phyloP scores from a whole-genome alignment of 2,888 invertebrate species.

The Tyria jacobaeae region DNA sequence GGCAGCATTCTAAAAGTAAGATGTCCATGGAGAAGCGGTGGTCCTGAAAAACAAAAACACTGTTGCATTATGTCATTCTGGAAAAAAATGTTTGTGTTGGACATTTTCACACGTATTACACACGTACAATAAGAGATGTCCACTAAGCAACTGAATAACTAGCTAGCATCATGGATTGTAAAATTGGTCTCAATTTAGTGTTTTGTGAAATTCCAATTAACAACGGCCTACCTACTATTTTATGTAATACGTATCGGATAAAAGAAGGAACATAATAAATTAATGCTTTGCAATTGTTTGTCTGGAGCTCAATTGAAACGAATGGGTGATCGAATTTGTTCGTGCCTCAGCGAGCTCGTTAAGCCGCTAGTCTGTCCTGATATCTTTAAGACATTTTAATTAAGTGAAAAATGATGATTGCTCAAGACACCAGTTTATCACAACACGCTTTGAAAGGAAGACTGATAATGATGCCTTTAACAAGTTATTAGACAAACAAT shows the following conservation, averaged over 20 bases:
- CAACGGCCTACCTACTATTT: constrained; percentile 4
- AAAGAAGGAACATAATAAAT: constrained; percentile 26
- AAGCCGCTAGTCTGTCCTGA: constrained; percentile 17
- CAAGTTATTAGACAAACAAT: background rate
- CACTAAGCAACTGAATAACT: background rate
- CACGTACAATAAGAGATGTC: too few relatives aligned
- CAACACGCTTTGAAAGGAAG: constrained; percentile 13
- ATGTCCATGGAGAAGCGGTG: constrained; percentile 89
- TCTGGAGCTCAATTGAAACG: constrained; percentile 37
- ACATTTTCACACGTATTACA: too few relatives aligned
- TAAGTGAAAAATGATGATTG: constrained; percentile 24
- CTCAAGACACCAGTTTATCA: constrained; percentile 17
- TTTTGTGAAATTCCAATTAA: background rate
- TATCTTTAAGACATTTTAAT: constrained; percentile 22
- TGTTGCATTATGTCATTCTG: background rate
- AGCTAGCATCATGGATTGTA: background rate
- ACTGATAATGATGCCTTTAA: constrained; percentile 8
- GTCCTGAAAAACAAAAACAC: constrained; percentile 58
- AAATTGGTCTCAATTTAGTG: background rate
- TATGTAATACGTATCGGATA: background rate
- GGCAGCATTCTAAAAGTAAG: constrained; percentile 90
- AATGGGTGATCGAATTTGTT: constrained; percentile 33
- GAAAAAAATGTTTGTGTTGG: too few relatives aligned
- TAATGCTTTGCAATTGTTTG: constrained; percentile 22
- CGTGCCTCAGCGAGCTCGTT: constrained; percentile 18